These are phyloP conservation scores for Pangasius larnaudii DNA, from an alignment of 2,797 vertebrate species.

Conservation along the genomic window DNA sequence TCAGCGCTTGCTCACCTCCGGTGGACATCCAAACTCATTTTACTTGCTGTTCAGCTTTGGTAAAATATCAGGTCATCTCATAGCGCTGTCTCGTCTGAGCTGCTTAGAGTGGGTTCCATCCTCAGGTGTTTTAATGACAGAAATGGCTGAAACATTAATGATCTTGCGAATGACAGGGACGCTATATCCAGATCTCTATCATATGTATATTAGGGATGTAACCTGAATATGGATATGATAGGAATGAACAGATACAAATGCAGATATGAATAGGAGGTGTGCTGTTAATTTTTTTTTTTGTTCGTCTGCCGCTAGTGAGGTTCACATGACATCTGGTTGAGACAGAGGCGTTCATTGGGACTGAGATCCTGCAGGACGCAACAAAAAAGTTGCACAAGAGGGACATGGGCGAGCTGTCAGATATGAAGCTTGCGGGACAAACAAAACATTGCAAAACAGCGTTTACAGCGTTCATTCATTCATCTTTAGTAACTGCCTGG, in stretches of 20 bases:
- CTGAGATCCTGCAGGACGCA: not conserved
- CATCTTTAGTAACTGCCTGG: not conserved
- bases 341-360: too few relatives aligned
- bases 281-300: not conserved
- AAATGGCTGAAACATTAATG: not conserved
- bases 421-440: not conserved
- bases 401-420: too few relatives aligned
- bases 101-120: not conserved
- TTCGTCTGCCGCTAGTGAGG: too few relatives aligned
- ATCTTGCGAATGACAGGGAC: not conserved
- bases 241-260: not conserved
- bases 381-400: not conserved
- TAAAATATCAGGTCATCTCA: slow-evolving; percentile 30
- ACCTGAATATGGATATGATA: too few relatives aligned
- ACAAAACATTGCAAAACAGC: not conserved
- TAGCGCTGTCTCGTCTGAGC: not conserved
- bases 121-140: not conserved
- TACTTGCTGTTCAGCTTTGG: not conserved
- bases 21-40: not conserved
- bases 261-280: not conserved
- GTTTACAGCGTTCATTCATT: not conserved
- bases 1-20: slow-evolving; percentile 27
- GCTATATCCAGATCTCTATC: not conserved
- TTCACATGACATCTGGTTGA: too few relatives aligned
- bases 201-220: not conserved